phyloP scores from a whole-genome alignment of 2,888 invertebrate genomes.

The Drosophila melanosoma region DNA sequence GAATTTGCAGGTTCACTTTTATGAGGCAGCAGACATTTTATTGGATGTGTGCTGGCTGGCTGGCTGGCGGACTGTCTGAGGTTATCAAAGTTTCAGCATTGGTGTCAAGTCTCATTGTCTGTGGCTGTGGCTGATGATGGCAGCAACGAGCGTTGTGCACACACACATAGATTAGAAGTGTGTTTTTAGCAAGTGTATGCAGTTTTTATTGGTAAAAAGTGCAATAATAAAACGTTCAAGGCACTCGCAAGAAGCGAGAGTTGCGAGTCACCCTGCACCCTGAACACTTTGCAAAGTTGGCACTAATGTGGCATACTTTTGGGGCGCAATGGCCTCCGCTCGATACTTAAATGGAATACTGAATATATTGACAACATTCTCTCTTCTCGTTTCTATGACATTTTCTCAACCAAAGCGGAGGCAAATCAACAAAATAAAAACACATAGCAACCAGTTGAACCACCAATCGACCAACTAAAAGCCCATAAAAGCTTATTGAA shows the following conservation, averaged over 20 bases:
- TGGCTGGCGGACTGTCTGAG: conserved; percentile 64
- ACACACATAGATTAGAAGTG: not conserved
- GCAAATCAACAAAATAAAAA: conserved; percentile 26
- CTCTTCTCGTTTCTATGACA: conserved; percentile 5
- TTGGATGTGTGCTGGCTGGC: conserved; percentile 67
- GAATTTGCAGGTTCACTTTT: conserved; percentile 51
- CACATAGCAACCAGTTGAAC: conserved; percentile 39
- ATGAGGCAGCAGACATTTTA: conserved; percentile 71
- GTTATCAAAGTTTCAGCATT: conserved; percentile 74
- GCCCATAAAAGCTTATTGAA: conserved; percentile 70
- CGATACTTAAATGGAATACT: conserved; percentile 26
- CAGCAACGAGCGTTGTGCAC: conserved; percentile 12
- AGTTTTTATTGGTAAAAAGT: conserved; percentile 76
- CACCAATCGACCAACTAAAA: conserved; percentile 69
- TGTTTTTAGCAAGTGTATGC: conserved; percentile 25
- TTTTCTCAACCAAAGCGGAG: not conserved
- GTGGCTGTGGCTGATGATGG: conserved; percentile 46
- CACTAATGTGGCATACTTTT: conserved; percentile 51
- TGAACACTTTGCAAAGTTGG: conserved; percentile 21
- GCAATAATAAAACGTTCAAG: conserved; percentile 79
- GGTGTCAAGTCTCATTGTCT: conserved; percentile 70
- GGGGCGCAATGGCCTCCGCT: conserved; percentile 33
- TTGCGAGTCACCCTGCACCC: not conserved
- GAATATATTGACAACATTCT: conserved; percentile 37
- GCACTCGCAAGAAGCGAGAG: conserved; percentile 44